phyloP scores from a whole-genome alignment of 2,888 invertebrate species.

The Zygothrica quintamaculata region DNA sequence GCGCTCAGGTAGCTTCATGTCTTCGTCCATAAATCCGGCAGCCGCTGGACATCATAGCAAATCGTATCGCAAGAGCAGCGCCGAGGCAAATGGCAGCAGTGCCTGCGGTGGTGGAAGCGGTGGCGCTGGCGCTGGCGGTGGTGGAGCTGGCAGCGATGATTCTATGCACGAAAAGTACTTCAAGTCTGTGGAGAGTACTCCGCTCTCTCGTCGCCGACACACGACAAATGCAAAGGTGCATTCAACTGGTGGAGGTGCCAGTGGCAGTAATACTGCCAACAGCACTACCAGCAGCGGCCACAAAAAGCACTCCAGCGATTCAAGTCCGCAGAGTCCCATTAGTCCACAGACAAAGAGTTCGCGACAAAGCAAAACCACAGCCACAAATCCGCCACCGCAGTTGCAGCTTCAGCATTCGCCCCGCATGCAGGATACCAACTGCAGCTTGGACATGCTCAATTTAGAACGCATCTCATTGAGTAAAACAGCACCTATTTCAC shows the following conservation, averaged over 20 bases:
- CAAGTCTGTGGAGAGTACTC: conserved; percentile 89
- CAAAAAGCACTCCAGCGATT: conserved; percentile 86
- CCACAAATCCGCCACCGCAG: conserved; percentile 59
- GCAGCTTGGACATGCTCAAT: conserved; percentile 76
- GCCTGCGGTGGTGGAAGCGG: conserved; percentile 37
- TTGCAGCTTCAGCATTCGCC: conserved; percentile 68
- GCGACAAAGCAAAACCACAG: conserved; percentile 66
- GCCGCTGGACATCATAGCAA: conserved; percentile 81
- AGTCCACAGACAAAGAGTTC: conserved; percentile 85
- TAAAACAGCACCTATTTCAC: conserved; percentile 73
- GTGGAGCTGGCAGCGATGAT: conserved; percentile 88
- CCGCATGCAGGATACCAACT: conserved; percentile 71
- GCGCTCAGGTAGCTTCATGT: conserved; percentile 84
- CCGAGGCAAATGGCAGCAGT: conserved; percentile 74
- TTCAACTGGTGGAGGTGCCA: conserved; percentile 56
- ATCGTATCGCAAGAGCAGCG: conserved; percentile 81
- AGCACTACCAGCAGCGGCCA: conserved; percentile 76
- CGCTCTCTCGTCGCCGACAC: conserved; percentile 86
- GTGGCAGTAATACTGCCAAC: conserved; percentile 70
- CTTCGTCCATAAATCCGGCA: conserved; percentile 81
- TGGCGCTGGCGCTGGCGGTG: conserved; percentile 53
- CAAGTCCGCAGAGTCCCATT: conserved; percentile 87
- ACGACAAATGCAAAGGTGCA: conserved; percentile 78
- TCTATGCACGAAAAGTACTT: conserved; percentile 93
- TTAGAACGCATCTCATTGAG: conserved; percentile 75